Evolutionary conservation across 2,797 vertebrate genomes (phyloP), one percentile per base, ranked within the genome.

Genomic region (Ibycter americanus): DNA sequence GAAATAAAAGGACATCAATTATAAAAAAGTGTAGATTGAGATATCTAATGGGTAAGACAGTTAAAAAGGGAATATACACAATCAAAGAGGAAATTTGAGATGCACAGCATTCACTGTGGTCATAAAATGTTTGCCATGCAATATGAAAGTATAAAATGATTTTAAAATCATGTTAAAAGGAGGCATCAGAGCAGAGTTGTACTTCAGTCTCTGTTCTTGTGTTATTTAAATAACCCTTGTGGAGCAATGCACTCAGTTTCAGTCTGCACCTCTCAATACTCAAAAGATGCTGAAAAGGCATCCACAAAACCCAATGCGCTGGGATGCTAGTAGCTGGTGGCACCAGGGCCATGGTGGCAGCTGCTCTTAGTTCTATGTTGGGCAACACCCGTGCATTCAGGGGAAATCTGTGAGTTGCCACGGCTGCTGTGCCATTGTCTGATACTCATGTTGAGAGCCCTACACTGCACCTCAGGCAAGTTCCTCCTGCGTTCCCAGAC

Each of bases 381-480:
- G 19, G 46, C 36, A 90, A 61, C 13, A 58, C 10, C 13, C 0
- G 0, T 13, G 15, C 2, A 1, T 3, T 47, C 38, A 22, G 46
- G 40, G 55, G 6, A 87, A 87, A 77, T 9, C 31, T 51, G 40
- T 0, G 4, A 62, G 29, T 44, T 71, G 44, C 61, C 61, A 27
- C 0, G 3, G 22, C 25, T 0, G 1, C 26, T 7, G 6, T 11
- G 34, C 26, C 21, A 40, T 46, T 80, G 40, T 32, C 34, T 0
- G 0, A 61, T 22, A 17, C 29, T 84, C 4, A 5, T 14, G 4
- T 1, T n/a, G 29, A 47, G 44, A 83, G 7, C 19, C 17, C 20
- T 46, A 1, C 8, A 4, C 55, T 55, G 22, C 12, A 27, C 26
- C 17, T 65, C n/a, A 42, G 66, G 74, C 21, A 65, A 82, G 18